Base-by-base conservation (phyloP, 2,797 vertebrate genomes). In the Rhinogobio ventralis region DNA sequence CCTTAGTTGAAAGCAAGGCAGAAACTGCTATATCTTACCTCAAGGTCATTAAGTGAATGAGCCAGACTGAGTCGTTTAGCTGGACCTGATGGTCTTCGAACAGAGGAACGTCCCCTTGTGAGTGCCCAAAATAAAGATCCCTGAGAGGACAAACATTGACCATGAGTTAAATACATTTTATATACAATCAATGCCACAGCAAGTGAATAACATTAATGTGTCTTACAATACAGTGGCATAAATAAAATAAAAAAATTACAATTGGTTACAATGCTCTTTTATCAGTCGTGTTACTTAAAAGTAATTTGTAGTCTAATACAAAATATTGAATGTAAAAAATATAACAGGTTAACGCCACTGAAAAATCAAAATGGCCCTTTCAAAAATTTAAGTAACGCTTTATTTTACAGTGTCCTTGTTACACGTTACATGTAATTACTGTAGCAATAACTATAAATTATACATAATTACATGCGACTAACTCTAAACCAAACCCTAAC, bases 31-130 rank as follows among this genome's bases (percentile, higher is more conserved):
- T 10, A 33, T 49, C 75, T 84, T 95, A 99, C 98, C 96, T 99
- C 97, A 0, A 99, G 97, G 90, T 99, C 96, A 82, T 99, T 98
- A 68, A 99, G 95, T 1, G 98, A 99, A 60, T 97, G 95, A 0
- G 98, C 97, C 89, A 99, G 90, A 88, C 97, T 99, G 33, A 98
- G 96, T 73, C 96, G 94, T 89, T 97, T 97, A 0, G 94, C 91
- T 57, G 94, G 93, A 86, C 95, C 92, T 51, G 94, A 94, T 0
- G 97, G 94, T 87, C 96, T 95, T 13, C 97, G 95, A 69, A 93
- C 93, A 33, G 97, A 96, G 7, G 95, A 91, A 9, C 96, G 96
- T 36, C 93, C 92, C 66, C 88, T 57, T 9, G 93, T 91, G 42
- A 94, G 93, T 45, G 94, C 96, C 91, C 94, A 94, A 90, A 97